Evolutionary conservation across 92 coral and sea anemone genomes (phyloP), one percentile per base, ranked within the genome.

Genomic region (Actinernus sp.): DNA sequence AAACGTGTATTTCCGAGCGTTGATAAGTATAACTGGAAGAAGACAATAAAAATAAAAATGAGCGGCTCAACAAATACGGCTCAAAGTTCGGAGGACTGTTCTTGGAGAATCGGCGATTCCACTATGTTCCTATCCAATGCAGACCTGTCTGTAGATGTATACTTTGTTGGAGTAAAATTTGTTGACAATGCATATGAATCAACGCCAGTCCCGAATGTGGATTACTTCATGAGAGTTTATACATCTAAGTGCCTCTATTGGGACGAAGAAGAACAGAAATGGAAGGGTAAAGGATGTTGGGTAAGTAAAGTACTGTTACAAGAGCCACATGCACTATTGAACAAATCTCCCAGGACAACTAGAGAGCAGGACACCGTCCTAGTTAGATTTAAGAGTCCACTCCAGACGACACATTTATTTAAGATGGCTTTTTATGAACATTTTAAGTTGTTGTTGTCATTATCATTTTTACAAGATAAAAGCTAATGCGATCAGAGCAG

Each of bases 161-260:
- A 73, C 20, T 75, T 64, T 38, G 53, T 86, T 27, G 92, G 92
- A 14, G 40, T 86, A n/a, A n/a, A n/a, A n/a, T n/a, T n/a, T n/a
- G 49, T 62, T 18, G 23, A 9, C 7, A 26, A 59, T n/a, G 70
- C 53, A n/a, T 21, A 58, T 22, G 59, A 23, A 20, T 37, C 18
- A 3, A 41, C 51, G 33, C 2, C 65, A 3, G 68, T 45, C 22
- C 66, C 36, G n/a, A 71, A 78, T 17, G 56, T 79, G 48, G 26
- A 61, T 34, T 88, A 88, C 32, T 40, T 65, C 11, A 79, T 88
- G 20, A 65, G 90, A 61, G 67, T 66, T 22, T 88, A 65, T 30
- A 61, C 66, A 32, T 65, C 94, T 3, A 88, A 84, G 73, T 88
- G 94, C 57, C 62, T 88, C 37, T 88, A 71, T 71, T 88, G 94